Percentiles rank a stretch among this genome's conserved stretches.
phyloP scores from a whole-genome alignment of 2,797 vertebrate species.

The Rallus crepitans region DNA sequence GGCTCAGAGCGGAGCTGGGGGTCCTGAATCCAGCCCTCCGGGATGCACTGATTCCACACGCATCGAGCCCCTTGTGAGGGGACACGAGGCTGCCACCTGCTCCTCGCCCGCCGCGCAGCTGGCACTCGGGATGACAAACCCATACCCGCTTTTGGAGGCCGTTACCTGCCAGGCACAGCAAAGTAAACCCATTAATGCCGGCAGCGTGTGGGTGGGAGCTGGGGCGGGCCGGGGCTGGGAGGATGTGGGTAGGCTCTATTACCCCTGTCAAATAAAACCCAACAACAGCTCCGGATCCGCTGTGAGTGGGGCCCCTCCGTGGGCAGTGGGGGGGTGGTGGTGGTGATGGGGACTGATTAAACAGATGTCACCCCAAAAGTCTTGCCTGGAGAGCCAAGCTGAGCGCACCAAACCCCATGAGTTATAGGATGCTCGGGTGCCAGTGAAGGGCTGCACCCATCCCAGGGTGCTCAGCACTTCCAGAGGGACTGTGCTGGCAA shows the following conservation, averaged over 20 bases:
- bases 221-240: not conserved
- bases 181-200: not conserved
- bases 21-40: not conserved
- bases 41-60: not conserved
- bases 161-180: not conserved
- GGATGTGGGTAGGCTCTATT: conserved; percentile 24
- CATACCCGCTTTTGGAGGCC: not conserved
- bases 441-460: not conserved
- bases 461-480: not conserved
- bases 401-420: rapidly evolving
- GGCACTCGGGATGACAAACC: not conserved
- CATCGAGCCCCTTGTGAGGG: rapidly evolving
- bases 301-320: rapidly evolving
- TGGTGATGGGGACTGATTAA: not conserved
- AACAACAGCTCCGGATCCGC: rapidly evolving
- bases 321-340: rapidly evolving
- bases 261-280: not conserved
- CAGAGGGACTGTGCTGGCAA: not conserved
- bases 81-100: not conserved
- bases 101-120: not conserved
- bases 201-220: not conserved
- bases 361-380: not conserved
- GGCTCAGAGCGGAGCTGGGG: rapidly evolving
- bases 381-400: not conserved
- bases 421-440: rapidly evolving